Conservation (phyloP, 2,888 invertebrate genomes). For the Phrixothrix hirtus region DNA sequence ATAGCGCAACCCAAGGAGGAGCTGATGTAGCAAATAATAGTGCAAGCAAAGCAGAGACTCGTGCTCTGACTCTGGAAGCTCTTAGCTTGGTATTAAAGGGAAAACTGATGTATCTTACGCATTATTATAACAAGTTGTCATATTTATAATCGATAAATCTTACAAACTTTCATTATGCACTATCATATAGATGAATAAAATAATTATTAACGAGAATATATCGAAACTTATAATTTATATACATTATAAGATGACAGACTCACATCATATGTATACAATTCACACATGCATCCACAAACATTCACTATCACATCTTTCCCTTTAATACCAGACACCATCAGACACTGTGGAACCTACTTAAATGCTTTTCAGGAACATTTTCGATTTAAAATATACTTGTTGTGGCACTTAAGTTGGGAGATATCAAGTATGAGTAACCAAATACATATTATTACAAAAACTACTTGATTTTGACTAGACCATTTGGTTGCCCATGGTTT, state of each 20-base stretch:
- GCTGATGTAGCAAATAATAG: conserved; percentile 54
- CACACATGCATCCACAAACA: conserved; percentile 51
- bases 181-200: conserved; percentile 43
- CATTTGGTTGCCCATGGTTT: conserved; percentile 50
- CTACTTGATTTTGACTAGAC: conserved; percentile 49
- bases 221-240: conserved; percentile 34
- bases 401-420: conserved; percentile 57
- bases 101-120: conserved; percentile 48
- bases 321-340: conserved; percentile 53
- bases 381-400: conserved; percentile 44
- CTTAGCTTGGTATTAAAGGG: conserved; percentile 57
- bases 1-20: conserved; percentile 54
- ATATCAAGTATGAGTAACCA: conserved; percentile 51
- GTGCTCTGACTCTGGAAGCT: conserved; percentile 57
- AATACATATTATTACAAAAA: conserved; percentile 34
- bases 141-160: conserved; percentile 30
- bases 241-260: conserved; percentile 39
- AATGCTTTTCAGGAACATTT: conserved; percentile 61
- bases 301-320: conserved; percentile 53
- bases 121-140: conserved; percentile 49
- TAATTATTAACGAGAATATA: conserved; percentile 39
- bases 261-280: conserved; percentile 22
- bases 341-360: conserved; percentile 47
- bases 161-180: conserved; percentile 20
- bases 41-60: conserved; percentile 57